These are phyloP conservation scores for Coreius guichenoti DNA, from an alignment of 2,797 vertebrate species.

Conservation along the genomic window DNA sequence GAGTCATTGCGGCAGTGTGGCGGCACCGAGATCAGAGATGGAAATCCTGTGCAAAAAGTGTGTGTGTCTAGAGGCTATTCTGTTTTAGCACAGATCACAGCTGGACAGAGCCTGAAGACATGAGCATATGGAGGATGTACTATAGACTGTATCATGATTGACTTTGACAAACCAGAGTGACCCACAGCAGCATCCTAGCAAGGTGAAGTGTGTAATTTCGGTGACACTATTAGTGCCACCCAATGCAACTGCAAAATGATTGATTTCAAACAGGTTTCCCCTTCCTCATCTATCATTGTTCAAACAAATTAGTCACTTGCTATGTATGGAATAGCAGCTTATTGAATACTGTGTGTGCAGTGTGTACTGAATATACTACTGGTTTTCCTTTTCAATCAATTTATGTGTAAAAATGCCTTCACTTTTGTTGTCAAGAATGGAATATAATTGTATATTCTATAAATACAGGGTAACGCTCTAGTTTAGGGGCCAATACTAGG, in stretches of 20 bases:
- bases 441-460: background rate
- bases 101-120: slow-evolving; percentile 6
- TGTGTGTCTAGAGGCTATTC: background rate
- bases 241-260: background rate
- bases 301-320: background rate
- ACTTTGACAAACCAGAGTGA: background rate
- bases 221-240: background rate
- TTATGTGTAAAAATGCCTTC: background rate
- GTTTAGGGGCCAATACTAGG: no score
- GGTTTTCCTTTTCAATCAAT: background rate
- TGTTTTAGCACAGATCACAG: background rate
- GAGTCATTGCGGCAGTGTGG: slow-evolving; percentile 60
- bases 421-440: background rate
- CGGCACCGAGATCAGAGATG: slow-evolving; percentile 45
- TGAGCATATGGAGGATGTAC: background rate
- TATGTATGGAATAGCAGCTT: background rate
- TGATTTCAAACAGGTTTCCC: background rate
- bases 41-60: slow-evolving; percentile 44
- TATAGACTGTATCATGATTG: background rate
- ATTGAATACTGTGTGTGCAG: background rate
- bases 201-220: background rate
- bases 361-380: background rate
- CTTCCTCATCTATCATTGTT: background rate
- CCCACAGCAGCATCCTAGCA: background rate
- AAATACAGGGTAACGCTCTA: background rate